phyloP scores from a whole-genome alignment of 1,140 invertebrate genomes.

The Sinonovacula constricta region DNA sequence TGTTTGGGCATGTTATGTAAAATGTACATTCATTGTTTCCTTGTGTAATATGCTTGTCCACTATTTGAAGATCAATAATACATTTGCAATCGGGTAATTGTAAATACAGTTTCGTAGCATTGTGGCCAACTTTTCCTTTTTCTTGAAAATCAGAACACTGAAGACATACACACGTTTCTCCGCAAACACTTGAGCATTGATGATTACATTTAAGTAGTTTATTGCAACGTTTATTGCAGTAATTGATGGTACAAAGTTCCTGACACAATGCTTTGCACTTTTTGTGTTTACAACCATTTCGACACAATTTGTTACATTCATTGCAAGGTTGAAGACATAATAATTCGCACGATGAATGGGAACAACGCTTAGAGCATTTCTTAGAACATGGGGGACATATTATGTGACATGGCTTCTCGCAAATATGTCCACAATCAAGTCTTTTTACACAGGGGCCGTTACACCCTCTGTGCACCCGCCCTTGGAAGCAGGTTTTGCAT shows the following conservation, averaged over 20 bases:
- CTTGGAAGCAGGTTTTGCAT: no score
- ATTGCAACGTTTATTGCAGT: constrained; percentile 74
- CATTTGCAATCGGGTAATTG: no score
- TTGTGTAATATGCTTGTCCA: no score
- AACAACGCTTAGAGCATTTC: constrained; percentile 81
- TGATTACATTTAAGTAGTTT: constrained; percentile 81
- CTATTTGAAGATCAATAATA: constrained; percentile 62
- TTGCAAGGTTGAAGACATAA: no score
- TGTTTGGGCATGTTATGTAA: no score
- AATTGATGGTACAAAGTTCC: constrained; percentile 81
- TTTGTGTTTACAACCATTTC: constrained; percentile 80
- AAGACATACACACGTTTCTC: constrained; percentile 79
- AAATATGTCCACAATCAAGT: no score
- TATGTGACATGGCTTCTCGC: constrained; percentile 49
- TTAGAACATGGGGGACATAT: constrained; percentile 82
- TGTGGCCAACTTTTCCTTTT: constrained; percentile 23
- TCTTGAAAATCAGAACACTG: constrained; percentile 39
- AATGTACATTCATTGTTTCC: not conserved
- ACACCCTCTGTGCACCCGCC: no score
- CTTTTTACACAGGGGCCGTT: no score
- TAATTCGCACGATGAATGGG: constrained; percentile 70
- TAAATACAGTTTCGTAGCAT: constrained; percentile 78
- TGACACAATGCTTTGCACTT: constrained; percentile 81
- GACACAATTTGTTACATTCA: no score
- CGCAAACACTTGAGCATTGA: constrained; percentile 81